These are phyloP conservation scores for Palythoa caribaeorum DNA, from an alignment of 92 coral and sea anemone genomes.

Conservation along the genomic window DNA sequence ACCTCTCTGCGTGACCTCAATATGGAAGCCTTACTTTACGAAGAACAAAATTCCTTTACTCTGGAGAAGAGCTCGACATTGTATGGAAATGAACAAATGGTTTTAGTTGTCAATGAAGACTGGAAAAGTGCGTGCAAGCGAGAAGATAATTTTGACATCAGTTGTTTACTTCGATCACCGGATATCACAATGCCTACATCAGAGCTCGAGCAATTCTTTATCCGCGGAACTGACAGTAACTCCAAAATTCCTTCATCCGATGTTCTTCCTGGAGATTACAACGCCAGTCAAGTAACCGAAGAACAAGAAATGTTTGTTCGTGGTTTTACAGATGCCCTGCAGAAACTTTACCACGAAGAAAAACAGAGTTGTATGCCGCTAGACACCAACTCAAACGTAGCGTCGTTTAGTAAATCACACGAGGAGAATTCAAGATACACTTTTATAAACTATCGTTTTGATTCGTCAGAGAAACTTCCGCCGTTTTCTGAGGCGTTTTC, in stretches of 20 bases:
- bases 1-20: constrained; percentile 20
- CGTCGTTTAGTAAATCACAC: constrained; percentile 23
- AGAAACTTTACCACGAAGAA: constrained; percentile 74
- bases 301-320: constrained; percentile 89
- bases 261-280: constrained; percentile 28
- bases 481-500: constrained; percentile 83
- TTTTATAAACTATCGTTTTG: constrained; percentile 84
- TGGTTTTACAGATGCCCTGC: constrained; percentile 89
- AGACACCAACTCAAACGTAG: constrained; percentile 37
- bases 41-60: constrained; percentile 69
- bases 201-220: constrained; percentile 81
- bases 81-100: constrained; percentile 55
- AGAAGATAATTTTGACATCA: constrained; percentile 70
- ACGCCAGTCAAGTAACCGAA: constrained; percentile 64
- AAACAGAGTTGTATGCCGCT: constrained; percentile 50
- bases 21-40: constrained; percentile 71
- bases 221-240: constrained; percentile 62
- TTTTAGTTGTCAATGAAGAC: constrained; percentile 56
- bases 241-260: constrained; percentile 16
- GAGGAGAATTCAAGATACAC: constrained; percentile 73
- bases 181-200: constrained; percentile 85
- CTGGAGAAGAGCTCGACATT: constrained; percentile 58
- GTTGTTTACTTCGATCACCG: constrained; percentile 81
- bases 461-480: constrained; percentile 79
- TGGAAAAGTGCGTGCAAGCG: constrained; percentile 55